Evolutionary conservation across 1,140 invertebrate species (phyloP).

Genomic region (Papilio machaon): DNA sequence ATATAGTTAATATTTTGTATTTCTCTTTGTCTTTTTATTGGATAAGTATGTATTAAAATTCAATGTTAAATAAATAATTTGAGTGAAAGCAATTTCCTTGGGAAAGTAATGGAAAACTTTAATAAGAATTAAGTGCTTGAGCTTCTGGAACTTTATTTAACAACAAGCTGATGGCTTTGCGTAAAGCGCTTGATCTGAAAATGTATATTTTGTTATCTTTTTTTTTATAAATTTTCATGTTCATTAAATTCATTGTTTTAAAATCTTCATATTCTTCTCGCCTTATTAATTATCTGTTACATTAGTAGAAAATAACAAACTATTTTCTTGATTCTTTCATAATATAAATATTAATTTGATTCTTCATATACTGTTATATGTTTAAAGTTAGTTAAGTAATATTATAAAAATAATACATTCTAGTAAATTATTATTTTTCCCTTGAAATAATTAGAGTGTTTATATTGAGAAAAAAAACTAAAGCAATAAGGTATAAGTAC

Average conservation of each 20-base stretch:
- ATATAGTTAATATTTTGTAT: not conserved
- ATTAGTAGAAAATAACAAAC: too few species aligned
- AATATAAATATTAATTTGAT: too few species aligned
- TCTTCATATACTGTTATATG: not conserved
- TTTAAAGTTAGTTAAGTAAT: not conserved
- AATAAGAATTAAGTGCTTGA: not conserved
- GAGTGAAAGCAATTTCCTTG: not conserved
- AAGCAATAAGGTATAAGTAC: not conserved
- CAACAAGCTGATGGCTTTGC: not conserved
- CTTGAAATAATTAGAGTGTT: not conserved
- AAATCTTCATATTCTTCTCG: too few species aligned
- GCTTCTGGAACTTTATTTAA: not conserved
- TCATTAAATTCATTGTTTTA: too few species aligned
- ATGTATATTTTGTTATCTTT: not conserved
- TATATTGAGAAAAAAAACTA: not conserved
- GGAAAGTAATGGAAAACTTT: not conserved
- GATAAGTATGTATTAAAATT: too few species aligned
- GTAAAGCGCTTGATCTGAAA: slow-evolving; percentile 8
- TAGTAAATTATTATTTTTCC: not conserved
- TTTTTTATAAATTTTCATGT: not conserved
- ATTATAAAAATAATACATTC: not conserved
- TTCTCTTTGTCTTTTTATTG: not conserved
- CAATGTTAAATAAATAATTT: too few species aligned
- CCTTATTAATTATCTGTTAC: too few species aligned
- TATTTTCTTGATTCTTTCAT: too few species aligned